These are phyloP conservation scores for Panthera uncia DNA, from an alignment of 2,113 vertebrate species.

Conservation along the genomic window DNA sequence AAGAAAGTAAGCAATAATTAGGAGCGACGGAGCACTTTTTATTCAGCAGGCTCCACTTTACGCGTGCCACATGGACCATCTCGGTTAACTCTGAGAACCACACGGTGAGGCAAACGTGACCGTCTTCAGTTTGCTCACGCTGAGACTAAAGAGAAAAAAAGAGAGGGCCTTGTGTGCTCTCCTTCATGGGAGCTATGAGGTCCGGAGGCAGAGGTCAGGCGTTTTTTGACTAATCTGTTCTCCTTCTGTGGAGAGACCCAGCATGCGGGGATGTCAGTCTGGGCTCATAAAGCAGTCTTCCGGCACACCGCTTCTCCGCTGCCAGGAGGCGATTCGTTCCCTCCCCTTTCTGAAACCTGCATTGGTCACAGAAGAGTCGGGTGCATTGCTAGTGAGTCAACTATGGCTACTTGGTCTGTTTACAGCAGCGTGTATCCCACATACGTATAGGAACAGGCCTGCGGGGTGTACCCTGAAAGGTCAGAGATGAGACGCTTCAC, in stretches of 20 bases:
- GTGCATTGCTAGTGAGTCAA: not conserved
- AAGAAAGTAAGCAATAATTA: not conserved
- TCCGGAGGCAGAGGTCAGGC: not conserved
- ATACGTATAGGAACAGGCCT: not conserved
- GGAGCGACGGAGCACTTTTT: not conserved
- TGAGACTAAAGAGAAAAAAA: not conserved
- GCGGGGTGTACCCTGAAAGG: rapidly evolving
- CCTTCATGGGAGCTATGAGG: constrained; percentile 54
- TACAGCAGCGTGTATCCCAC: not conserved
- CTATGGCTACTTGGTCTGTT: not conserved
- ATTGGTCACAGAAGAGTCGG: not conserved
- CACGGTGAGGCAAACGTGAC: not conserved
- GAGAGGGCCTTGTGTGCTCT: not conserved
- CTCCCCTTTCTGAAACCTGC: not conserved
- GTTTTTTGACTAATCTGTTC: constrained; percentile 48
- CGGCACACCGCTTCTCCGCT: not conserved
- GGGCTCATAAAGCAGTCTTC: not conserved
- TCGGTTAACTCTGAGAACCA: not conserved
- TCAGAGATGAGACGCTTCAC: not conserved
- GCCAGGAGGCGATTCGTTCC: not conserved
- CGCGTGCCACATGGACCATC: rapidly evolving
- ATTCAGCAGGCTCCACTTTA: not conserved
- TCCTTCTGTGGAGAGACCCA: constrained; percentile 27
- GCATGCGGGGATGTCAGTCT: not conserved
- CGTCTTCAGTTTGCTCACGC: not conserved